Base-by-base conservation (phyloP, 2,113 vertebrate species). In the Garra rufa region DNA sequence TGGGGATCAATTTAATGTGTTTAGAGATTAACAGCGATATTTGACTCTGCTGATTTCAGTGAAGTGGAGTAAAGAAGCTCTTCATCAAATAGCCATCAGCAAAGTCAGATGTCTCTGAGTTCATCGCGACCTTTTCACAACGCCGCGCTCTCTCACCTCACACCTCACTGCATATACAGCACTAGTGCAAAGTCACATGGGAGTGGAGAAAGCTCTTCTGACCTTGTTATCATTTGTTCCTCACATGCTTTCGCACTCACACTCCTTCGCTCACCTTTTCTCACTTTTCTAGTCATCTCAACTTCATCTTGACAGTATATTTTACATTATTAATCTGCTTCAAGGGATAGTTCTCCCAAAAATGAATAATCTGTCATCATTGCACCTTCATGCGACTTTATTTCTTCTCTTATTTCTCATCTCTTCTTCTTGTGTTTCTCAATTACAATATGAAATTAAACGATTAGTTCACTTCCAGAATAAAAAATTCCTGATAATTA, bases 41-140 rank as follows among this genome's bases (percentile, higher is more conserved):
- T 77, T 24, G 24, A 30, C 81, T 83, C 86, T 80, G 83, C 6
- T 88, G 81, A 77, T 55, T 76, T 76, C 70, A 83, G 41, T 34
- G 44, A 78, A 50, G 82, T 26, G 9, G 67, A 87, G 67, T 76
- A 19, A 87, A 61, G 55, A 17, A 67, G 76, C 0, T 41, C 83
- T 89, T 90, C 76, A 91, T 92, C 89, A 88, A 83, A 88, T 77
- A 86, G 83, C 82, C 78, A 85, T 91, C 85, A 11, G 69, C 89
- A 85, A 86, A 70, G 88, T 79, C 82, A 83, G 21, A n/a, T 76
- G 90, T 86, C 30, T 76, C 14, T 2, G 44, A 76, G 73, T 44
- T 65, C 24, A 43, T 4, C 57, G 7, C 4, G 6, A 75, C 67
- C 81, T 73, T 82, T 69, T 69, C 65, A 10, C 19, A 2, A n/a